phyloP scores from a whole-genome alignment of 2,113 vertebrate genomes.

The Columba livia region DNA sequence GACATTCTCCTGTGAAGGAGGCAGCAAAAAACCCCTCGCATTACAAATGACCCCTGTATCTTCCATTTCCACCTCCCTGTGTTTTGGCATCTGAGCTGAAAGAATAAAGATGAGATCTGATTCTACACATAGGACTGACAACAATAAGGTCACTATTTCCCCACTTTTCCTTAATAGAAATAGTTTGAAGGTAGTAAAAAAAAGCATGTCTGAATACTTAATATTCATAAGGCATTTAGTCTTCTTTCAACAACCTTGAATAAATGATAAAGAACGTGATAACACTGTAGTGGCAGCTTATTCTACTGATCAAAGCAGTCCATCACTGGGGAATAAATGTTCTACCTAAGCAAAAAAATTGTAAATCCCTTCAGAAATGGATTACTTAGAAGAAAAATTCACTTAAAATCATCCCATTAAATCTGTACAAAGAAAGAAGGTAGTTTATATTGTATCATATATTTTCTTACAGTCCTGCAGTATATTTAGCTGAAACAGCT shows the following conservation, averaged over 20 bases:
- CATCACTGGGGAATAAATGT: conserved; percentile 39
- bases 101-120: not conserved
- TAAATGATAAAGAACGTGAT: conserved; percentile 44
- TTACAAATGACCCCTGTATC: not conserved
- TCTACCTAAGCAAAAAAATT: conserved; percentile 30
- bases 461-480: not conserved
- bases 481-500: not conserved
- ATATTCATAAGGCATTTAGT: conserved; percentile 44
- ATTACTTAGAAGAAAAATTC: conserved; percentile 8
- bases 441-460: not conserved
- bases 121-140: accelerated
- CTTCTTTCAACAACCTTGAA: conserved; percentile 53
- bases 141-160: not conserved
- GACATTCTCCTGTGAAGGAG: not conserved
- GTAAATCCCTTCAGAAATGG: conserved; percentile 3
- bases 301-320: conserved; percentile 51
- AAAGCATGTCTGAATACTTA: not conserved
- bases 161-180: not conserved
- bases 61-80: not conserved
- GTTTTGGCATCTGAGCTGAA: not conserved
- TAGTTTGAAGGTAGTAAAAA: not conserved
- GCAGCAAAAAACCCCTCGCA: not conserved
- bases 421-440: not conserved
- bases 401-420: conserved; percentile 33
- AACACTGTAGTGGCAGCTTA: not conserved